These are phyloP conservation scores for Bugulina stolonifera DNA, from an alignment of 2,888 invertebrate genomes.

Conservation along the genomic window DNA sequence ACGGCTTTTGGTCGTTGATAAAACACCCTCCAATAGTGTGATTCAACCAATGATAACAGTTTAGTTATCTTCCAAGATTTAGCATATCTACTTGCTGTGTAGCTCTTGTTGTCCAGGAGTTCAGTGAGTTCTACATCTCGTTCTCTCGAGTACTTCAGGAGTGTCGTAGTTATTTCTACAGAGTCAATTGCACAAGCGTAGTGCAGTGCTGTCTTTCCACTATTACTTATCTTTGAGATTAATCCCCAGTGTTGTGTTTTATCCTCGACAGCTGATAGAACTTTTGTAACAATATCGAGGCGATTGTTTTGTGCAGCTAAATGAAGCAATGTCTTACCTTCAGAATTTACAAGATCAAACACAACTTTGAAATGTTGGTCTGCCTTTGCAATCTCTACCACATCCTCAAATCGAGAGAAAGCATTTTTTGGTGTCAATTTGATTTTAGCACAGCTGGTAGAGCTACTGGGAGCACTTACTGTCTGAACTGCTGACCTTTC, in stretches of 20 bases:
- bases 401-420: background rate
- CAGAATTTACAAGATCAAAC: background rate
- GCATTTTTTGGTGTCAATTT: background rate
- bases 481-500: too few relatives aligned
- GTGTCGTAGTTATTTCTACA: background rate
- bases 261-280: background rate
- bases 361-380: background rate
- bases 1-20: background rate
- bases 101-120: background rate
- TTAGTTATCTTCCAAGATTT: background rate
- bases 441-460: too few relatives aligned
- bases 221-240: background rate
- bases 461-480: too few relatives aligned
- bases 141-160: background rate
- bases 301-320: background rate
- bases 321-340: constrained; percentile 9
- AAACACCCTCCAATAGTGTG: constrained; percentile 1
- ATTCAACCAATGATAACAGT: background rate
- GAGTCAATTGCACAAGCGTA: constrained; percentile 3
- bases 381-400: background rate
- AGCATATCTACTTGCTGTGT: background rate
- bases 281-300: background rate
- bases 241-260: background rate
- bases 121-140: background rate
- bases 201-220: background rate